Conservation (phyloP, 2,113 vertebrate species). For the Melanostigma gelatinosum region DNA sequence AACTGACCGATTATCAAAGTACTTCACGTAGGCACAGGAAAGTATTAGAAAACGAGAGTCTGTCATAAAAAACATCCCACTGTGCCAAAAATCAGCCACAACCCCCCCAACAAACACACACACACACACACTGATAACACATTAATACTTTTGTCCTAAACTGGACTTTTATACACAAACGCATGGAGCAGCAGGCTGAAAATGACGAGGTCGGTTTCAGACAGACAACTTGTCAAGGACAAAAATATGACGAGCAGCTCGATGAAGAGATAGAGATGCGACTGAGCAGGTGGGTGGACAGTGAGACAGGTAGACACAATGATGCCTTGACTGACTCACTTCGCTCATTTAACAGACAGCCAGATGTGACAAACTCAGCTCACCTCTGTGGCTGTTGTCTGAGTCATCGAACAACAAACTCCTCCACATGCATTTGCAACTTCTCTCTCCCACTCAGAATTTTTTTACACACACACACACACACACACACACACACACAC, state of each 20-base stretch:
- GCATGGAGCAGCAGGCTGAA: neutral
- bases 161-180: neutral
- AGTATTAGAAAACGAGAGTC: neutral
- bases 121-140: neutral
- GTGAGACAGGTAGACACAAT: slow-evolving; percentile 5
- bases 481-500: neutral
- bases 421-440: slow-evolving; percentile 27
- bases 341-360: slow-evolving; percentile 3
- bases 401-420: slow-evolving; percentile 59
- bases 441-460: slow-evolving; percentile 15
- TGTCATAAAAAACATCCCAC: neutral
- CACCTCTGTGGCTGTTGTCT: slow-evolving; percentile 15
- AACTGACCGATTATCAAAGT: neutral
- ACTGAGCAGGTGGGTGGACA: slow-evolving; percentile 37
- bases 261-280: slow-evolving; percentile 32
- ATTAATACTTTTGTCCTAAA: neutral
- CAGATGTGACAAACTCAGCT: neutral
- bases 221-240: neutral
- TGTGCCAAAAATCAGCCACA: neutral
- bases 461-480: neutral
- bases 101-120: no score
- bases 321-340: slow-evolving; percentile 9
- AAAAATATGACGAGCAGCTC: neutral
- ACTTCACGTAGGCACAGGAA: neutral
- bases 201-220: neutral